A percentile compares a stretch with the other conserved stretches of the same genome.
phyloP scores from a whole-genome alignment of 2,797 vertebrate species.

The Pitangus sulphuratus region DNA sequence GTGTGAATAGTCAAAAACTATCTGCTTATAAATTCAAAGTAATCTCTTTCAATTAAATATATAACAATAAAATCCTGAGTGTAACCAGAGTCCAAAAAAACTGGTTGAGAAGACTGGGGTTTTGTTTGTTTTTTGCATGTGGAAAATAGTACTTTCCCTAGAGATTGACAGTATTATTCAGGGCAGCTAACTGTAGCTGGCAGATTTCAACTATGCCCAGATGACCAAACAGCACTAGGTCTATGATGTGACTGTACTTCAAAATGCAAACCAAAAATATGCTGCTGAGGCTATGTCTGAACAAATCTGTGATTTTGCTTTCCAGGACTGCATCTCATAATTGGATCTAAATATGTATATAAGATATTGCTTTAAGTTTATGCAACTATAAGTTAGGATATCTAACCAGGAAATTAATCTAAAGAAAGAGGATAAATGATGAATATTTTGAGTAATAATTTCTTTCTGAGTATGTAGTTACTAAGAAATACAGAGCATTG shows the following conservation, averaged over 20 bases:
- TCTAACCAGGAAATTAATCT: neutral
- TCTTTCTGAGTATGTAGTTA: neutral
- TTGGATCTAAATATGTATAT: neutral
- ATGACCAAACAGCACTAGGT: neutral
- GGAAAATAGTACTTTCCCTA: neutral
- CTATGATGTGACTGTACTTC: neutral
- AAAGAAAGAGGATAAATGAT: neutral
- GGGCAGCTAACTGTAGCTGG: neutral
- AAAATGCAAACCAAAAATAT: neutral
- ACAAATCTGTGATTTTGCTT: neutral
- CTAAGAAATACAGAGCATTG: neutral
- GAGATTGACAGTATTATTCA: neutral
- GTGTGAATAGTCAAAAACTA: neutral
- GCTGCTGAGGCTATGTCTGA: neutral
- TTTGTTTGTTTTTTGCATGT: neutral
- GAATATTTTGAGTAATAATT: neutral
- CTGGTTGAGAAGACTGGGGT: accelerated
- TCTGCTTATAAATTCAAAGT: neutral
- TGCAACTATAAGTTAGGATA: neutral
- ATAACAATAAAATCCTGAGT: neutral
- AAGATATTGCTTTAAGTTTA: neutral
- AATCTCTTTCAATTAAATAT: neutral
- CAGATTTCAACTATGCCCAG: neutral
- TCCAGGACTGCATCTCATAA: neutral
- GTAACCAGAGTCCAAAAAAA: neutral